Evolutionary conservation across 2,113 vertebrate genomes (phyloP).

Genomic region (Scomber colias): DNA sequence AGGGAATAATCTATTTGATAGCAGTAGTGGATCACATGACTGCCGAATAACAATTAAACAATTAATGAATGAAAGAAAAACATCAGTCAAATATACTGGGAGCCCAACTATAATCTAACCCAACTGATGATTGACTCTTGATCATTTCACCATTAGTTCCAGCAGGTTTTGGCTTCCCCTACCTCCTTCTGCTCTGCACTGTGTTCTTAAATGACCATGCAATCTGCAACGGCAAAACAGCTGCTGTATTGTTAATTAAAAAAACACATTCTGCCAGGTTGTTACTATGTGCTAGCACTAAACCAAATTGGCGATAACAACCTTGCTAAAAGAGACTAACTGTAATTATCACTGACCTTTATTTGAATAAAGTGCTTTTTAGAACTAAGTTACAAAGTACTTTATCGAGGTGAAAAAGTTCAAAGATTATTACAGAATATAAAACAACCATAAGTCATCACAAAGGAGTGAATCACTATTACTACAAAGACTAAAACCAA

Average conservation of each 20-base stretch:
- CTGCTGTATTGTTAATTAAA: background rate
- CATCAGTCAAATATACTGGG: conserved; percentile 26
- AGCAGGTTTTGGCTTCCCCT: conserved; percentile 23
- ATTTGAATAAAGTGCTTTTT: conserved; percentile 38
- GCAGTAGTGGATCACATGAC: conserved; percentile 11
- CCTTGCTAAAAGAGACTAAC: conserved; percentile 21
- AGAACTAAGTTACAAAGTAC: background rate
- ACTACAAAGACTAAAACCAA: background rate
- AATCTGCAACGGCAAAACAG: conserved; percentile 19
- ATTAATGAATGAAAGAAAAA: conserved; percentile 11
- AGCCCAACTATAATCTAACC: conserved; percentile 15
- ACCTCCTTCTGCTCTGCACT: conserved; percentile 10
- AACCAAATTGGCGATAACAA: conserved; percentile 34
- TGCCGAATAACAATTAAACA: background rate
- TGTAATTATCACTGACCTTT: conserved; percentile 16
- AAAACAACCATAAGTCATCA: background rate
- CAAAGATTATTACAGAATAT: background rate
- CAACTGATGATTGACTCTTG: conserved; percentile 50
- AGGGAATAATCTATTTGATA: background rate
- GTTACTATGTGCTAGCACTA: conserved; percentile 16
- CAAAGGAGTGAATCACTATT: conserved; percentile 3
- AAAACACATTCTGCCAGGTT: background rate
- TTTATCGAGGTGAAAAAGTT: conserved; percentile 17
- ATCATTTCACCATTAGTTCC: conserved; percentile 35
- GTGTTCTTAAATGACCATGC: background rate